Base-by-base conservation (phyloP, 2,888 invertebrate genomes). In the Xanthorhoe designata region DNA sequence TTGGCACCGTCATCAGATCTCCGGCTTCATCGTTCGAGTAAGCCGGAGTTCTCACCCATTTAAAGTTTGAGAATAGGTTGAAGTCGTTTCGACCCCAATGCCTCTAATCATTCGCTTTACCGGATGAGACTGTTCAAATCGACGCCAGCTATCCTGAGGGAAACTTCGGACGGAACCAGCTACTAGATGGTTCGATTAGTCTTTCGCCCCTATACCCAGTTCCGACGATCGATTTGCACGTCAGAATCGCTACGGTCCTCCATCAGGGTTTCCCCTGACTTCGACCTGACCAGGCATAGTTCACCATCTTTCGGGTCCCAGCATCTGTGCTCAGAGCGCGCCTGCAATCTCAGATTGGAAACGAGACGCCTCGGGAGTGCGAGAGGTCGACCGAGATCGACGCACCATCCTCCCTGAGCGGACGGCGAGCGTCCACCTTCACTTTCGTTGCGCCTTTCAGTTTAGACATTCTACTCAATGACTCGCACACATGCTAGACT, bases 171-270 rank as follows among this genome's bases (percentile, higher is more conserved):
- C 93, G 95, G 95, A 95, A 95, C 95, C 95, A 96, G 95, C 95
- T 95, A 95, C 95, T 95, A 96, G 95, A 96, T 95, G 95, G 95
- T 95, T 95, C 95, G 95, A 96, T 96, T 95, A 94, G 94, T 94
- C 94, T 94, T 94, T 94, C 94, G 94, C 94, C 95, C 94, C 95
- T 96, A 95, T 95, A 95, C 95, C 94, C 95, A 95, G 94, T 94
- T 96, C 94, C 89, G 94, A 95, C 95, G 95, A 96, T 95, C 95
- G 95, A 96, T 96, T 96, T 96, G 95, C 95, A 96, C 95, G 95
- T 96, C 95, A 96, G 95, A 95, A 95, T 94, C 95, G 95, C 95
- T 95, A 88, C 95, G 95, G 94, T 94, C 95, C 94, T 95, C 95
- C 95, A 95, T 94, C 95, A 95, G 92, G 94, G 94, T 95, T 95